Base-by-base conservation (phyloP, 2,888 invertebrate genomes). In the Hydraecia micacea region DNA sequence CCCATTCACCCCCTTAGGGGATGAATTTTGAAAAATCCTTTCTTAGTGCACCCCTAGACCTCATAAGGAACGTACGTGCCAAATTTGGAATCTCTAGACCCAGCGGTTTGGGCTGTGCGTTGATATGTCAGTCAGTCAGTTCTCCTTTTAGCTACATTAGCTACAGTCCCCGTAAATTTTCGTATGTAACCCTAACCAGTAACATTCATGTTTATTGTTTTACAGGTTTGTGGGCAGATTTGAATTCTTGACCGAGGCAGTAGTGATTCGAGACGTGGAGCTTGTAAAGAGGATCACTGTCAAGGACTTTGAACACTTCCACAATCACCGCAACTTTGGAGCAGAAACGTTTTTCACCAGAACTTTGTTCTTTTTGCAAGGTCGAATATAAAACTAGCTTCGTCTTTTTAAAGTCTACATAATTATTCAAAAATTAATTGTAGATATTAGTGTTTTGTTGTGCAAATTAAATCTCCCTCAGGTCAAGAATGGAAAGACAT, bases 261-360 rank as follows among this genome's bases (percentile, higher is more conserved):
- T 96, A 2, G 81, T 97, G 55, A 79, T 97, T n/a, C 91, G 93
- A 1, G 97, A 97, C 87, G 89, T 97, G 0, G 97, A 97, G 36
- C 77, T 97, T n/a, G 77, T 97, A 0, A 97, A 97, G 86, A 93
- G 93, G 75, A 93, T 97, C 8, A 91, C 95, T 0, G 91, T 97
- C 5, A 97, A 97, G 83, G 97, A 97, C 86, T 97, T 97, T 75
- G 97, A 97, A 77, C 91, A 97, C 84, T 97, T 97, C 85, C 79
- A 94, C 0, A 97, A 97, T 89, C 97, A 97, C 88, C 93, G 94
- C 2, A 81, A 88, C 4, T 55, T 95, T 1, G 94, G 94, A 21
- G 90, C 91, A 0, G 97, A 97, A 68, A 94, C 96, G 0, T 85
- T 97, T 0, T 97, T 97, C 87, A 95, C 94, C 0, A 96, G 96